Percentiles rank a stretch among this genome's conserved stretches.
phyloP scores from a whole-genome alignment of 2,113 vertebrate genomes.

The Stomatorhinus ivindoensis region DNA sequence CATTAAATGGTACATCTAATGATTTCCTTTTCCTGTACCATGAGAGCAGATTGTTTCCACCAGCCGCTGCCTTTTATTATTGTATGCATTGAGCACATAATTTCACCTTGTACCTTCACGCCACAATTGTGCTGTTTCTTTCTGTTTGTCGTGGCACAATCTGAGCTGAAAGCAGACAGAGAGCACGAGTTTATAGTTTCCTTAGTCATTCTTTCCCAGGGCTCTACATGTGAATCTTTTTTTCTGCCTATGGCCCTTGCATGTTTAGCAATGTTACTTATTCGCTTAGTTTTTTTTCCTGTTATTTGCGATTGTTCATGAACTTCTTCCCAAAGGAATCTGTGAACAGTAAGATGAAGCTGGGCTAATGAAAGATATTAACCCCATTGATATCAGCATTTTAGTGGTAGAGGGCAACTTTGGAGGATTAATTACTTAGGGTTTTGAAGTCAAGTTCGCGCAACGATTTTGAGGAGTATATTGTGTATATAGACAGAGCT shows the following conservation, averaged over 20 bases:
- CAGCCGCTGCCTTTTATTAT: neutral
- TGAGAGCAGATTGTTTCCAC: neutral
- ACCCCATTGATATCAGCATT: neutral
- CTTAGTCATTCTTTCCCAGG: neutral
- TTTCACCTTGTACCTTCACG: neutral
- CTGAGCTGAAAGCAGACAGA: neutral
- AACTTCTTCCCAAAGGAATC: neutral
- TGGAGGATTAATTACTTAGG: neutral
- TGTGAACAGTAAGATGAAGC: neutral
- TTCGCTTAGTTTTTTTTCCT: neutral
- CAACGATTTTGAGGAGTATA: neutral
- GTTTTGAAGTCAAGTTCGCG: neutral
- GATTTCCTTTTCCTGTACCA: neutral
- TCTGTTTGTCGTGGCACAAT: neutral
- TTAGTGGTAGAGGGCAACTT: neutral
- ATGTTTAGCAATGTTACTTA: neutral
- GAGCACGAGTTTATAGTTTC: neutral
- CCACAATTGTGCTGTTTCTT: neutral
- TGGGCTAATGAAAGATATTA: neutral
- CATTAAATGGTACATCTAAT: neutral
- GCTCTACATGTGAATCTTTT: neutral
- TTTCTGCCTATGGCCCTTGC: neutral
- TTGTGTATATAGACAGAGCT: neutral
- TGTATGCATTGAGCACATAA: neutral
- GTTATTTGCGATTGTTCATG: neutral